These are phyloP conservation scores for Poeciliopsis paucimaculata DNA, from an alignment of 2,797 vertebrate species.

Conservation along the genomic window DNA sequence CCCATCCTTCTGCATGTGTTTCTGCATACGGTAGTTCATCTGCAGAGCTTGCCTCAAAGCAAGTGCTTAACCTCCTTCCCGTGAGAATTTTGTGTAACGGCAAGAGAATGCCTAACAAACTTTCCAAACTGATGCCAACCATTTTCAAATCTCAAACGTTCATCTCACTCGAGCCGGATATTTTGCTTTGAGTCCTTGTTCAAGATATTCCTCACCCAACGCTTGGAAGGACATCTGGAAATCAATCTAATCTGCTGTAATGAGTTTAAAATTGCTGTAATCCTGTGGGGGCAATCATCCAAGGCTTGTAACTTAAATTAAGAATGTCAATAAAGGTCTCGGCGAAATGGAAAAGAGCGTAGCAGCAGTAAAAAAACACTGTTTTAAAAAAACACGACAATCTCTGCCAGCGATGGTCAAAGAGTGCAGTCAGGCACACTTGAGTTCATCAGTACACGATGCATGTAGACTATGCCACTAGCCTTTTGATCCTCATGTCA, in stretches of 20 bases:
- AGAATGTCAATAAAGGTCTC: constrained; percentile 17
- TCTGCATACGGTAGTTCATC: constrained; percentile 2
- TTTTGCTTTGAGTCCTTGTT: constrained; percentile 50
- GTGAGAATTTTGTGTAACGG: constrained; percentile 27
- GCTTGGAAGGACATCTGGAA: constrained; percentile 63
- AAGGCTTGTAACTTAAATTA: constrained; percentile 23
- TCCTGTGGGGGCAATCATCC: constrained; percentile 58
- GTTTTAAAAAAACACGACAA: too few relatives aligned
- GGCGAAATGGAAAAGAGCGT: not conserved
- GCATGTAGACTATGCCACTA: constrained; percentile 32
- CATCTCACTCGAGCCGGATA: constrained; percentile 24
- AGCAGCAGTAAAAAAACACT: constrained; percentile 1
- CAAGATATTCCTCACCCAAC: constrained; percentile 14
- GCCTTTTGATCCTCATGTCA: constrained; percentile 27
- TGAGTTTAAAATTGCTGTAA: constrained; percentile 42
- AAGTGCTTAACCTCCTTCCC: constrained; percentile 11
- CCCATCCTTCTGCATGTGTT: constrained; percentile 12
- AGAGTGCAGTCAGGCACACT: constrained; percentile 3
- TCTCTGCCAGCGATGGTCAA: not conserved
- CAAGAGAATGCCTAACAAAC: constrained; percentile 40
- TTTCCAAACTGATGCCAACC: constrained; percentile 49
- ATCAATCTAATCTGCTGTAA: constrained; percentile 64
- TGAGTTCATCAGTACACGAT: constrained; percentile 22
- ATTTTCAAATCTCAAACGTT: constrained; percentile 43
- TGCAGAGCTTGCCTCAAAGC: constrained; percentile 8